A percentile compares a stretch with the other conserved stretches of the same genome.
Evolutionary conservation across 2,888 invertebrate species (phyloP).

Genomic region (Pimpla rufipes): DNA sequence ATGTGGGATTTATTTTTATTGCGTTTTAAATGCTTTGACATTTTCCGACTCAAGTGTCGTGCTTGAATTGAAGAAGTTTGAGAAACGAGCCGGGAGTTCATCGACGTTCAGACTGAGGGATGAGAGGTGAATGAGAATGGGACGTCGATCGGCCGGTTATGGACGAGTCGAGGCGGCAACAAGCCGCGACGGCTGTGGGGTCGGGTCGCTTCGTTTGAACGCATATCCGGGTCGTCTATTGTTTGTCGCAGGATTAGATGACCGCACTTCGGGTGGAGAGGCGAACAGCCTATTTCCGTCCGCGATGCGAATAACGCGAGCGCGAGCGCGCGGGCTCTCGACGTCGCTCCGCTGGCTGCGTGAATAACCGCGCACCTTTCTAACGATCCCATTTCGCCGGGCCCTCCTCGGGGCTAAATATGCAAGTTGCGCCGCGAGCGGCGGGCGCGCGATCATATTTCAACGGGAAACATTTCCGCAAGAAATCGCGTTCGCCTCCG

Average conservation of each 20-base stretch:
- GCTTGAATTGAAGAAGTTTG: not conserved
- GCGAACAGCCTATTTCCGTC: constrained; percentile 77
- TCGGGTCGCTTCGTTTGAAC: constrained; percentile 71
- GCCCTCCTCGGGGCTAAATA: constrained; percentile 43
- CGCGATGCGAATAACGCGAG: constrained; percentile 65
- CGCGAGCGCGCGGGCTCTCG: constrained; percentile 47
- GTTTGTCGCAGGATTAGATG: constrained; percentile 76
- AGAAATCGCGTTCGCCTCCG: not conserved
- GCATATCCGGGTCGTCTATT: constrained; percentile 78
- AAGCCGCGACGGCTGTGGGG: constrained; percentile 35
- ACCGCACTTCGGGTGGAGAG: constrained; percentile 66
- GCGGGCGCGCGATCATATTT: not conserved
- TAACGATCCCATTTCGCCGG: constrained; percentile 58
- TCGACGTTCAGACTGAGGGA: constrained; percentile 49
- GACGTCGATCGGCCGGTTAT: constrained; percentile 62
- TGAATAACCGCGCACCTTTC: constrained; percentile 47
- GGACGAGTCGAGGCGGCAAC: constrained; percentile 48
- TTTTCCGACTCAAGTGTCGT: not conserved
- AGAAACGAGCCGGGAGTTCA: constrained; percentile 38
- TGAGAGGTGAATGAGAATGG: constrained; percentile 59
- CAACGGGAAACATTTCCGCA: not conserved
- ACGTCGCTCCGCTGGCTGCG: constrained; percentile 32
- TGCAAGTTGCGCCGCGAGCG: constrained; percentile 2
- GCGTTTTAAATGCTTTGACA: not conserved
- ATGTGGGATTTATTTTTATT: not conserved